Evolutionary conservation across 2,113 vertebrate genomes (phyloP), one percentile per base, ranked within the genome.

Genomic region (Cairina moschata): DNA sequence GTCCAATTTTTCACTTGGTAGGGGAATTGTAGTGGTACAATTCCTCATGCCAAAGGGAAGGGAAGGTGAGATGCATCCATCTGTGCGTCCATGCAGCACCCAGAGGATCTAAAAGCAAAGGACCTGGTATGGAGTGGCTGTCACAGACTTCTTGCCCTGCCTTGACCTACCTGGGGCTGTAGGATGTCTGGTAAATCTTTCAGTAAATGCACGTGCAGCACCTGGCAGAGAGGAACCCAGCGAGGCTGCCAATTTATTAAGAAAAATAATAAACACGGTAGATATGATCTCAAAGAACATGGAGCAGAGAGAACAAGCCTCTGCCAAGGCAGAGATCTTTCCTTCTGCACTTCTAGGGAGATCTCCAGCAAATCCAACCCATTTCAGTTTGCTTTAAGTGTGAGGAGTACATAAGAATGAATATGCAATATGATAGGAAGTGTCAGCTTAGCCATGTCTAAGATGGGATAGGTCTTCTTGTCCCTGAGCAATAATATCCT

Each of bases 81-180:
- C 23, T 29, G 8, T 86, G 42, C 7, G 22, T 60, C 29, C 2
- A 0, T 28, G 29, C 10, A 90, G 40, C 23, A 48, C 6, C 0
- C 18, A 46, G 3, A 55, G 31, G 38, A 67, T 31, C 17, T 59
- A 40, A 40, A 72, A 83, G 15, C 32, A 78, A 82, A 76, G 17
- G 66, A 54, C 8, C 6, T 31, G 1, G 3, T 9, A 40, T 7
- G 17, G 13, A 76, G 29, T 5, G 4, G 6, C 9, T 82, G 6
- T 48, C 52, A 68, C 42, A 48, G 32, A 46, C 31, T 13, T 81
- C 56, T 79, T 79, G 17, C 59, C 38, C 54, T 84, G 11, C 32
- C 34, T 65, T 84, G 15, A 48, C n/a, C 17, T 54, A 1, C 10
- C 6, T 48, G 60, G 7, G 38, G 1, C 38, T 82, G 16, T n/a